Conservation (phyloP, 2,797 vertebrate species). For the Melanotaenia pygmaea region DNA sequence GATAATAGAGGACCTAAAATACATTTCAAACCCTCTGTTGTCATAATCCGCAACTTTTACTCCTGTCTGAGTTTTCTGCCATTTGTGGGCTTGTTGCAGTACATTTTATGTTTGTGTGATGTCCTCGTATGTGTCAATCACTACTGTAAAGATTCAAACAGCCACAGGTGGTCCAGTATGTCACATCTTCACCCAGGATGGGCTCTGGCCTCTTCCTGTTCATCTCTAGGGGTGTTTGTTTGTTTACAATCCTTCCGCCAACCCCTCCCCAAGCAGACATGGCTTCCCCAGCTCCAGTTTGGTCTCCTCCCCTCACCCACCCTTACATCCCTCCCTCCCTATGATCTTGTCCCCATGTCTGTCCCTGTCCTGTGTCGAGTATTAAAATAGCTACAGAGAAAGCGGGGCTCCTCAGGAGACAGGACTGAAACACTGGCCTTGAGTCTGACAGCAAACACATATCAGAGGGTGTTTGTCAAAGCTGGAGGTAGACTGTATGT, state of each 20-base stretch:
- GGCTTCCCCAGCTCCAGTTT: constrained; percentile 69
- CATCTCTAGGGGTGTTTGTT: constrained; percentile 45
- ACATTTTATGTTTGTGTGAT: background rate
- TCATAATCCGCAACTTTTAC: constrained; percentile 13
- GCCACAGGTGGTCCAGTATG: constrained; percentile 25
- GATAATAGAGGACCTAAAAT: constrained; percentile 24
- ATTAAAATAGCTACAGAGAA: constrained; percentile 74
- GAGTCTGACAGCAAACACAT: constrained; percentile 58
- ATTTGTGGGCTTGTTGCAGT: constrained; percentile 1
- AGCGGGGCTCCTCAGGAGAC: constrained; percentile 58
- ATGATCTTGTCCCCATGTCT: constrained; percentile 34
- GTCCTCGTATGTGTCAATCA: constrained; percentile 3
- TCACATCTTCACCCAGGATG: background rate
- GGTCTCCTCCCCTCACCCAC: constrained; percentile 34
- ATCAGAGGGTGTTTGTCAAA: constrained; percentile 28
- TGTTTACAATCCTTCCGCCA: constrained; percentile 68
- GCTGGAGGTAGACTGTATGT: constrained; percentile 23
- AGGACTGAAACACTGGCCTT: constrained; percentile 58
- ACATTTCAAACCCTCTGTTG: constrained; percentile 15
- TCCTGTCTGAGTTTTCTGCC: constrained; percentile 16
- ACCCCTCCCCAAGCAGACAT: constrained; percentile 49
- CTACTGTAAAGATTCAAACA: background rate
- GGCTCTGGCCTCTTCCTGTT: constrained; percentile 17
- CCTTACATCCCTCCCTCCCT: constrained; percentile 11
- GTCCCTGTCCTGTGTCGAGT: constrained; percentile 48